phyloP scores from a whole-genome alignment of 2,113 vertebrate genomes.

The Chroicocephalus ridibundus region DNA sequence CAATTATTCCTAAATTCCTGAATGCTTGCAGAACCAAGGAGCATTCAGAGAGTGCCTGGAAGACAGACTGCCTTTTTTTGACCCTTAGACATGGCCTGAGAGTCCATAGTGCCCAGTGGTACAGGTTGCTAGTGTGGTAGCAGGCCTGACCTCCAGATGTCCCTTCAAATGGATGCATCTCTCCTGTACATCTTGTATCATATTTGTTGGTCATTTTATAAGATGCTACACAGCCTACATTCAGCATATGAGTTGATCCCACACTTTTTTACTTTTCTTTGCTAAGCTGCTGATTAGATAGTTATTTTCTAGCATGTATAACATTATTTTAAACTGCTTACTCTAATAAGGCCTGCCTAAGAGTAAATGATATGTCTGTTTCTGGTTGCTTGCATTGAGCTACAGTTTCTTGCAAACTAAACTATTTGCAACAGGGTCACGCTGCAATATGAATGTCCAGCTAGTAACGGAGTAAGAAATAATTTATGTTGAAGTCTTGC shows the following conservation, averaged over 20 bases:
- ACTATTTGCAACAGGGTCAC: neutral
- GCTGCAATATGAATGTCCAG: neutral
- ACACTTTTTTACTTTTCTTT: neutral
- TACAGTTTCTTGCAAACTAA: neutral
- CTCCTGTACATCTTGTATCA: neutral
- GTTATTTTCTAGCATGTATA: neutral
- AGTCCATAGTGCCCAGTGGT: neutral
- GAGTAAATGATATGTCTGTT: neutral
- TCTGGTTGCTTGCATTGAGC: neutral
- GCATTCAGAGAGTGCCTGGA: neutral
- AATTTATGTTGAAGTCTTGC: neutral
- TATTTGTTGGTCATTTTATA: neutral
- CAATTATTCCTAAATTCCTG: neutral
- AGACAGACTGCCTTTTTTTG: neutral
- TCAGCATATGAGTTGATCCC: neutral
- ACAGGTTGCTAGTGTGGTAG: neutral
- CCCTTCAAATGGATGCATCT: neutral
- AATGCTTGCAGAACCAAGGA: neutral
- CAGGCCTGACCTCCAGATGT: neutral
- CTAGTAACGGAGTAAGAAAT: neutral
- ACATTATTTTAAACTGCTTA: neutral
- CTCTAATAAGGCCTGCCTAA: neutral
- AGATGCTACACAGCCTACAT: neutral
- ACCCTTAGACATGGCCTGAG: neutral
- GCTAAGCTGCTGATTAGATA: neutral